Conservation (phyloP, 2,113 vertebrate species). For the Dascyllus trimaculatus region DNA sequence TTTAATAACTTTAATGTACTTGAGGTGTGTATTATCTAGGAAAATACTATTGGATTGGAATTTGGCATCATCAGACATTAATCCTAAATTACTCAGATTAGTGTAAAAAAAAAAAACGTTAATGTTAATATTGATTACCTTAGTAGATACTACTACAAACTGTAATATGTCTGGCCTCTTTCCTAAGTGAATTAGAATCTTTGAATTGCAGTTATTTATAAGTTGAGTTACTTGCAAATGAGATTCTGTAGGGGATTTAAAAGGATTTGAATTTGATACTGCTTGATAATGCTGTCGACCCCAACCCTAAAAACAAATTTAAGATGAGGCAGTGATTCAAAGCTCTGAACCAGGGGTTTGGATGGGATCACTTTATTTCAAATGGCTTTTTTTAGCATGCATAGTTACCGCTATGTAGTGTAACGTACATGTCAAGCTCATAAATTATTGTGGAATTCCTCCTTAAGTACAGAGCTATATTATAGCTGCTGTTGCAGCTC, state of each 20-base stretch:
- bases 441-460: neutral
- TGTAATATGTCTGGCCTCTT: neutral
- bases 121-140: too few relatives aligned
- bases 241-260: slow-evolving; percentile 2
- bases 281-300: neutral
- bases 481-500: neutral
- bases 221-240: neutral
- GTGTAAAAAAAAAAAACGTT: too few relatives aligned
- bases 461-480: neutral
- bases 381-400: neutral
- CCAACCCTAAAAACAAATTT: slow-evolving; percentile 3
- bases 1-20: too few relatives aligned
- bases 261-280: slow-evolving; percentile 3
- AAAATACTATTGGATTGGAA: too few relatives aligned
- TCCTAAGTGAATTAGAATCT: neutral
- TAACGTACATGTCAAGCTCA: neutral
- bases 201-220: neutral
- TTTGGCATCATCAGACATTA: too few relatives aligned
- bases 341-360: neutral
- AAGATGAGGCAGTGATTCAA: neutral
- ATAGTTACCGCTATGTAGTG: neutral
- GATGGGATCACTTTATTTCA: too few relatives aligned
- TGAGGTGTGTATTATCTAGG: too few relatives aligned
- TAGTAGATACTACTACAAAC: neutral
- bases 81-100: too few relatives aligned